Percentiles rank a stretch among this genome's conserved stretches.
These are phyloP conservation scores for Chromoteleia sp. DNA, from an alignment of 2,888 invertebrate genomes.

Conservation along the genomic window DNA sequence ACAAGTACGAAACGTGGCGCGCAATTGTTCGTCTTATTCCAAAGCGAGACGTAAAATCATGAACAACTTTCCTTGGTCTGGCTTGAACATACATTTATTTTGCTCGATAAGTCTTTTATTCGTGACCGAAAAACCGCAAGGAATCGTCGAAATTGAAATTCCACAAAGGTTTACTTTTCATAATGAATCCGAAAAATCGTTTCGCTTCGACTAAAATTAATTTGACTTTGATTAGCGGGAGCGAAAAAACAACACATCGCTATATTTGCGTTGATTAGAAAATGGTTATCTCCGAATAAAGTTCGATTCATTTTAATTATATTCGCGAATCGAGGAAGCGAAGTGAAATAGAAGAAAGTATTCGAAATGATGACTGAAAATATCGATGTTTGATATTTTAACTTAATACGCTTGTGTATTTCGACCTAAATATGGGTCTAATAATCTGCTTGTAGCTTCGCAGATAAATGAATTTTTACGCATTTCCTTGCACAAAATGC, in stretches of 20 bases:
- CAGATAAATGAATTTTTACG: slow-evolving; percentile 33
- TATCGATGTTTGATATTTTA: slow-evolving; percentile 37
- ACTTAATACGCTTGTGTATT: slow-evolving; percentile 28
- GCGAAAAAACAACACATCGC: too few species aligned
- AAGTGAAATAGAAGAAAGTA: slow-evolving; percentile 8
- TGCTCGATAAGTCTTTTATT: neutral
- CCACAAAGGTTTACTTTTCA: too few species aligned
- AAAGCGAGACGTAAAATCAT: slow-evolving; percentile 18
- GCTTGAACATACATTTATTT: slow-evolving; percentile 12
- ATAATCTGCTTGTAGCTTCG: slow-evolving; percentile 27
- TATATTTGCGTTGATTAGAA: neutral
- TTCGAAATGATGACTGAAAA: slow-evolving; percentile 11
- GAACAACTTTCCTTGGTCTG: slow-evolving; percentile 19
- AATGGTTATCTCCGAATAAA: slow-evolving; percentile 4
- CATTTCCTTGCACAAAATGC: slow-evolving; percentile 39
- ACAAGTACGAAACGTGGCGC: neutral
- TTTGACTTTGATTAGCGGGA: too few species aligned
- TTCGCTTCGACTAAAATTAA: too few species aligned
- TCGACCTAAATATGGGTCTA: slow-evolving; percentile 19
- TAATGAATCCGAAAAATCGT: too few species aligned
- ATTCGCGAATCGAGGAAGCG: neutral
- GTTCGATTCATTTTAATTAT: neutral
- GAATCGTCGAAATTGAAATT: too few species aligned
- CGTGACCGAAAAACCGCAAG: neutral
- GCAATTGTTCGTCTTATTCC: slow-evolving; percentile 6